These are phyloP conservation scores for Phodopus roborovskii DNA, from an alignment of 2,113 vertebrate species.

Conservation along the genomic window DNA sequence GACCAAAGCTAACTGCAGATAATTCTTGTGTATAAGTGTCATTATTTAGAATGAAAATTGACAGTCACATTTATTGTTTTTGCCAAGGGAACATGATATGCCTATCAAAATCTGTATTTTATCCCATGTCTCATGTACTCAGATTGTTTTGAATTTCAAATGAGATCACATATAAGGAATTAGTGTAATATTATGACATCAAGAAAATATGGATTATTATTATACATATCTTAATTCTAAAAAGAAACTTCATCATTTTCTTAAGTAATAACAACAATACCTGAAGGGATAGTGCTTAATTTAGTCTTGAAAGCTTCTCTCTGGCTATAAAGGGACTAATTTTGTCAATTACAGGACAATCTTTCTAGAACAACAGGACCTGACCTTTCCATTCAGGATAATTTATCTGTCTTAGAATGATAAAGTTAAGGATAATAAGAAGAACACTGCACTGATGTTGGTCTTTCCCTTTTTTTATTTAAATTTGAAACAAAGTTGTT, in stretches of 20 bases:
- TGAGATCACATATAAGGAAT: not conserved
- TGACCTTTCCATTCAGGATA: not conserved
- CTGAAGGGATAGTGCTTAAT: not conserved
- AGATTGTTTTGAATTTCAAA: not conserved
- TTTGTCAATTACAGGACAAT: not conserved
- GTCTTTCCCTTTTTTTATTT: too few species aligned
- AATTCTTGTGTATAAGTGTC: not conserved
- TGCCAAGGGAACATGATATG: not conserved
- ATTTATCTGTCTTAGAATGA: constrained; percentile 19
- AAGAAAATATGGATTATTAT: not conserved
- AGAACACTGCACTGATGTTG: not conserved
- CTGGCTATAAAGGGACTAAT: not conserved
- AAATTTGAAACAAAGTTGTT: too few species aligned
- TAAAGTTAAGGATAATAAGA: not conserved
- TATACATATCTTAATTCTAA: not conserved
- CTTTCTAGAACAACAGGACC: not conserved
- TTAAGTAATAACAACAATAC: not conserved
- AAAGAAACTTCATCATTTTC: not conserved
- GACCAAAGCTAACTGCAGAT: not conserved
- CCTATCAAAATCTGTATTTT: not conserved
- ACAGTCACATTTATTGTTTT: not conserved
- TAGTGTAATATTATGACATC: not conserved
- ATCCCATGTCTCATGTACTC: not conserved
- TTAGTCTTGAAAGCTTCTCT: not conserved
- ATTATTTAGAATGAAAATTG: not conserved